phyloP scores from a whole-genome alignment of 2,797 vertebrate species.

The Sarcophilus harrisii region DNA sequence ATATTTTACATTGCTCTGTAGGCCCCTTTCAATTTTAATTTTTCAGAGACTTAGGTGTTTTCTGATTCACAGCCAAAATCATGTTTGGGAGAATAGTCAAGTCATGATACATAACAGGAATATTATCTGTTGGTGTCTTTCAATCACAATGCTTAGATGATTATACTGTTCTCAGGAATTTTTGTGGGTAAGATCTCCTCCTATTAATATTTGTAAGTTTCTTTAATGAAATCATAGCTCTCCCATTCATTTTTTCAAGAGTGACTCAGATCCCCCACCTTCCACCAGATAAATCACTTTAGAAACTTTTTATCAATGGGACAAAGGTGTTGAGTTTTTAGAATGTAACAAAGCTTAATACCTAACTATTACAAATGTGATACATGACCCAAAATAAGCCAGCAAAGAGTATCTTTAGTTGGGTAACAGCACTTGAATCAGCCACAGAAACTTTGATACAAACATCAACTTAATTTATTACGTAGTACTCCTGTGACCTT shows the following conservation, averaged over 20 bases:
- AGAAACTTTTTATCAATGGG: slow-evolving; percentile 45
- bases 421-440: background rate
- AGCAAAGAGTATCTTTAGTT: slow-evolving; percentile 29
- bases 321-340: slow-evolving; percentile 48
- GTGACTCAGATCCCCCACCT: slow-evolving; percentile 32
- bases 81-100: background rate
- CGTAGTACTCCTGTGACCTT: background rate
- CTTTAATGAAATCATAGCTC: slow-evolving; percentile 53
- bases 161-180: slow-evolving; percentile 31
- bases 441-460: background rate
- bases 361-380: slow-evolving; percentile 51
- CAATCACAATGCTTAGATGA: slow-evolving; percentile 67
- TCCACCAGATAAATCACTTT: background rate
- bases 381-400: background rate
- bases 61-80: background rate
- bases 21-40: background rate
- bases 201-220: slow-evolving; percentile 61
- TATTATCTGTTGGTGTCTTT: slow-evolving; percentile 47
- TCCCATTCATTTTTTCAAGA: slow-evolving; percentile 5
- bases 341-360: slow-evolving; percentile 38
- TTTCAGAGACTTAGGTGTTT: background rate
- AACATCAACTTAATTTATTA: background rate
- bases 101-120: background rate
- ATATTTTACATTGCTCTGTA: background rate
- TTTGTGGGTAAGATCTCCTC: slow-evolving; percentile 35